These are phyloP conservation scores for Glandiceps talaboti DNA, from an alignment of 53 echinoderm and acorn worm species.

Conservation along the genomic window DNA sequence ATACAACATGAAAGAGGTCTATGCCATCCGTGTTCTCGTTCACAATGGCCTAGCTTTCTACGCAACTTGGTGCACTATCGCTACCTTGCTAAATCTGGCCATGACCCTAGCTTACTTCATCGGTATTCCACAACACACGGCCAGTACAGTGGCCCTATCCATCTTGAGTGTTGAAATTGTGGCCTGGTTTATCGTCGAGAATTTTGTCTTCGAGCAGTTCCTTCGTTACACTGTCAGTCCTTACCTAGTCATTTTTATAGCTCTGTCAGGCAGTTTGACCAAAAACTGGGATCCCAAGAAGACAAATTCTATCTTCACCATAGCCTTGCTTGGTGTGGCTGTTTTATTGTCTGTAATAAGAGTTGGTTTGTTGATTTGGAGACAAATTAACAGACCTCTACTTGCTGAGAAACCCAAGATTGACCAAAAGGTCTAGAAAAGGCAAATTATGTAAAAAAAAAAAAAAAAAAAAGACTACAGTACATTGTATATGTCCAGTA, in stretches of 20 bases:
- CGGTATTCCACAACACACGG: constrained; percentile 11
- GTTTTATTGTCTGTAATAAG: constrained; percentile 35
- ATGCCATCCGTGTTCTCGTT: constrained; percentile 36
- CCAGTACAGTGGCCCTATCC: constrained; percentile 29
- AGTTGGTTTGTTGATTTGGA: constrained; percentile 22
- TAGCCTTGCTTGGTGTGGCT: constrained; percentile 32
- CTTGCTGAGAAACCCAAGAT: neutral
- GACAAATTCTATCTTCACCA: constrained; percentile 34
- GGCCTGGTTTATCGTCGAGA: constrained; percentile 29
- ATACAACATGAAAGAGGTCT: constrained; percentile 28
- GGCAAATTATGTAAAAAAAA: too few species aligned
- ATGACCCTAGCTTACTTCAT: constrained; percentile 42
- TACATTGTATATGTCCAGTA: too few species aligned
- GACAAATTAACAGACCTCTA: constrained; percentile 12
- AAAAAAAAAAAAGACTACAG: too few species aligned
- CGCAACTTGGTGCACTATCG: constrained; percentile 69
- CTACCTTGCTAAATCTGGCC: constrained; percentile 58
- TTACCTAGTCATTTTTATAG: constrained; percentile 34
- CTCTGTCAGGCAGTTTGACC: constrained; percentile 28
- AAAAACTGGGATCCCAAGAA: constrained; percentile 29
- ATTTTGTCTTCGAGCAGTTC: constrained; percentile 30
- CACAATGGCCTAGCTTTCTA: constrained; percentile 70
- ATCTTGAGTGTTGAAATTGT: constrained; percentile 27
- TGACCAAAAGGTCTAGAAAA: too few species aligned
- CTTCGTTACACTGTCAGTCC: constrained; percentile 43